These are phyloP conservation scores for Galleria mellonella DNA, from an alignment of 1,140 invertebrate species.

Conservation along the genomic window DNA sequence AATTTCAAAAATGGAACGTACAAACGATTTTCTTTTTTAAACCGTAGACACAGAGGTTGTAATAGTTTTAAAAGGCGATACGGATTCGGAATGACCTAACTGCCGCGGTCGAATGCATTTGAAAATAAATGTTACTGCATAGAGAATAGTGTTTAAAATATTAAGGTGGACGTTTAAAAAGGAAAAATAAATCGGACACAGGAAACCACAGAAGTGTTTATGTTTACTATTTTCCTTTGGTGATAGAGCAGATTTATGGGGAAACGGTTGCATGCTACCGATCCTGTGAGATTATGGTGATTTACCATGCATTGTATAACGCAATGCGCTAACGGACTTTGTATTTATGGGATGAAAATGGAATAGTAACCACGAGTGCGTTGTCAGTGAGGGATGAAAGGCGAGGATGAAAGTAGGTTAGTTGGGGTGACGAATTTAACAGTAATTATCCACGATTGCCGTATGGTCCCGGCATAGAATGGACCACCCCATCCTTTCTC, in stretches of 20 bases:
- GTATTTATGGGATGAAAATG: too few species aligned
- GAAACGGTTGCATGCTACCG: conserved; percentile 30
- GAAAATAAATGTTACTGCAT: background rate
- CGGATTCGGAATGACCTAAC: background rate
- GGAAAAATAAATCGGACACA: conserved; percentile 17
- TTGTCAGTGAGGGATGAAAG: too few species aligned
- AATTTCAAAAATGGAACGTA: conserved; percentile 17
- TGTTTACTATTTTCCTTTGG: conserved; percentile 21
- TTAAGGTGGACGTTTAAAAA: conserved; percentile 1
- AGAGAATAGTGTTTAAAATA: conserved; percentile 1
- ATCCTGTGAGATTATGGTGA: conserved; percentile 6
- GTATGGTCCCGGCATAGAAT: too few species aligned
- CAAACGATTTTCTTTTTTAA: conserved; percentile 3
- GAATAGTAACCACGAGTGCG: too few species aligned
- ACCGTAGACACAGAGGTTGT: background rate
- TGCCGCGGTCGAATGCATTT: background rate
- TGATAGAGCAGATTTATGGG: conserved; percentile 28
- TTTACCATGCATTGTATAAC: conserved; percentile 1
- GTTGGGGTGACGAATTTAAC: too few species aligned
- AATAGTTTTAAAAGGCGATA: background rate
- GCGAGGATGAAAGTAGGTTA: too few species aligned
- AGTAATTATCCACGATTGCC: too few species aligned
- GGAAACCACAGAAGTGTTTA: conserved; percentile 45
- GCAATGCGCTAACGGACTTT: too few species aligned
- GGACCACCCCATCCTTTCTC: too few species aligned